Conservation (phyloP, 2,113 vertebrate species). For the Turnix velox region DNA sequence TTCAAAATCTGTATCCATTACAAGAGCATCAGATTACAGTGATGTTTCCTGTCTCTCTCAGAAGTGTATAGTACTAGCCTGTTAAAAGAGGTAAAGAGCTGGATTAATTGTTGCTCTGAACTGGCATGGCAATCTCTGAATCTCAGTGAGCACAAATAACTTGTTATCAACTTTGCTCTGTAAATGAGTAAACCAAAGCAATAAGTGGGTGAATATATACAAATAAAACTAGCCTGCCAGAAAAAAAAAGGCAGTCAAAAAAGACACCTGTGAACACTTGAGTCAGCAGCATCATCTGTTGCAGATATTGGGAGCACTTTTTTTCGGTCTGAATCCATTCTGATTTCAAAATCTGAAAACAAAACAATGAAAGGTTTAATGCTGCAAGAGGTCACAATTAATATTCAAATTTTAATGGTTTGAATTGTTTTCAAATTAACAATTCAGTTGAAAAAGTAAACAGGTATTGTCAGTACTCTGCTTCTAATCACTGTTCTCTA, state of each 20-base stretch:
- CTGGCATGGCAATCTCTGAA: background rate
- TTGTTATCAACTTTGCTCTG: background rate
- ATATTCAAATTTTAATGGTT: background rate
- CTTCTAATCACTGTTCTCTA: background rate
- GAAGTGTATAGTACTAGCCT: background rate
- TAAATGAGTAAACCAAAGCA: background rate
- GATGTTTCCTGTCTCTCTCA: background rate
- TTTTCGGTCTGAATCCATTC: constrained; percentile 65
- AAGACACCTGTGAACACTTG: constrained; percentile 60
- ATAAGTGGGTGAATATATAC: background rate
- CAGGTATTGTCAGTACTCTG: background rate
- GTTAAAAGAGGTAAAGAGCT: background rate
- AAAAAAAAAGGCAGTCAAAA: background rate
- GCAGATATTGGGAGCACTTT: constrained; percentile 52
- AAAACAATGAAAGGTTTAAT: constrained; percentile 3
- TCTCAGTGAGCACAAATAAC: background rate
- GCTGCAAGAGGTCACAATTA: background rate
- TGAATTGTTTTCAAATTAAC: background rate
- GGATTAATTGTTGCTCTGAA: background rate
- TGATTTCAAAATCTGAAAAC: constrained; percentile 79
- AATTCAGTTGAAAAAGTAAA: background rate
- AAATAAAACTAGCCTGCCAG: background rate
- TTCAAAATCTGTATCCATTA: background rate
- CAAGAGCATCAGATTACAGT: background rate
- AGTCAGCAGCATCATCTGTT: background rate